A percentile compares a stretch with the other conserved stretches of the same genome.
phyloP scores from a whole-genome alignment of 2,888 invertebrate species.

The Psococerastis gibbosa region DNA sequence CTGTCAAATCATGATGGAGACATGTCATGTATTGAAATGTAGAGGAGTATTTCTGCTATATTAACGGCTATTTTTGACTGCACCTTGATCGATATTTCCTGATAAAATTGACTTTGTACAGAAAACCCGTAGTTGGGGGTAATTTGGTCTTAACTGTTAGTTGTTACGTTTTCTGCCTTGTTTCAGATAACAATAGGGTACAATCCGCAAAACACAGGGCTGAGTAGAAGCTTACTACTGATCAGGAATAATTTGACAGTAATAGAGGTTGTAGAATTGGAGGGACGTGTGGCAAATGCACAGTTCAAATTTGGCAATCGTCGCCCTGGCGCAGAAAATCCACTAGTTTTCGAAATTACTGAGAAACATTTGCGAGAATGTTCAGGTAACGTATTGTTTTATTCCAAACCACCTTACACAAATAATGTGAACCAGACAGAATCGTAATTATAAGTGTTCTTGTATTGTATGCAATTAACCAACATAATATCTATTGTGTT shows the following conservation, averaged over 20 bases:
- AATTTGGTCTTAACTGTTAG: too few species aligned
- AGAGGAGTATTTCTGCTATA: too few species aligned
- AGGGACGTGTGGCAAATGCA: slow-evolving; percentile 69
- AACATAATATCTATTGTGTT: too few species aligned
- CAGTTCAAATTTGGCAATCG: slow-evolving; percentile 76
- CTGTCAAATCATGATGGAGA: too few species aligned
- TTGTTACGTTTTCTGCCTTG: too few species aligned
- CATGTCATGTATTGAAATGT: too few species aligned
- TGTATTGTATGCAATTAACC: background rate
- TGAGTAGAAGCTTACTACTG: slow-evolving; percentile 14
- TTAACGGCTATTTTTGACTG: too few species aligned
- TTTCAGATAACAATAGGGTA: background rate
- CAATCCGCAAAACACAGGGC: background rate
- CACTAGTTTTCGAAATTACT: slow-evolving; percentile 65
- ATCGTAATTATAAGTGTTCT: slow-evolving; percentile 11
- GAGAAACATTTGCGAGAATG: slow-evolving; percentile 41
- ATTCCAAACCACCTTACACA: background rate
- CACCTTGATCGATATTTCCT: too few species aligned
- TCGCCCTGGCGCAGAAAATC: slow-evolving; percentile 53
- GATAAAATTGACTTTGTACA: too few species aligned
- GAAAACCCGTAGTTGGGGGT: too few species aligned
- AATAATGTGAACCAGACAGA: background rate
- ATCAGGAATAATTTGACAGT: slow-evolving; percentile 82
- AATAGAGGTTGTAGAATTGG: slow-evolving; percentile 64
- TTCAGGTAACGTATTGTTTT: slow-evolving; percentile 29